Percentiles rank a stretch among this genome's conserved stretches.
Conservation (phyloP, 2,888 invertebrate species). For the Bellardia pandia region DNA sequence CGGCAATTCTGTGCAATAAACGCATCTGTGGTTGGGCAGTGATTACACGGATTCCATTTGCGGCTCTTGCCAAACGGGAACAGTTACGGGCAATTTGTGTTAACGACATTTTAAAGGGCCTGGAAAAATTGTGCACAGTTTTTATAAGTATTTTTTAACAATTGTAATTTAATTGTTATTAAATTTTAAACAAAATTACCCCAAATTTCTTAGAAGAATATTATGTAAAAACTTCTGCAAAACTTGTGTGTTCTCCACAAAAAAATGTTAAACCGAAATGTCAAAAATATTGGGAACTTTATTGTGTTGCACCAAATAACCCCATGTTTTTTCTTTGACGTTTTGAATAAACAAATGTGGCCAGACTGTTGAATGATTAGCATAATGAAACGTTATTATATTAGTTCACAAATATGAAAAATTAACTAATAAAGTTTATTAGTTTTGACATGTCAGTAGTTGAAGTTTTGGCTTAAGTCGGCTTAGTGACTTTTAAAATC, state of each 20-base stretch:
- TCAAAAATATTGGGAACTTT: slow-evolving; percentile 73
- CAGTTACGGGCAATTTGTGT: slow-evolving; percentile 82
- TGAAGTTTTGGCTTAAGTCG: too few species aligned
- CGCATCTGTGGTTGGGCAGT: slow-evolving; percentile 79
- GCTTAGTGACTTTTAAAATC: too few species aligned
- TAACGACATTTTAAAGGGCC: slow-evolving; percentile 79
- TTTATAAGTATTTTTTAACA: neutral
- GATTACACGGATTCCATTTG: slow-evolving; percentile 75
- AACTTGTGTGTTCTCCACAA: slow-evolving; percentile 71
- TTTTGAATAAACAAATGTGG: neutral
- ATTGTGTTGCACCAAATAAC: slow-evolving; percentile 24
- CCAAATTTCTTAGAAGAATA: slow-evolving; percentile 76
- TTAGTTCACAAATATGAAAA: too few species aligned
- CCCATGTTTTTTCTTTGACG: slow-evolving; percentile 7
- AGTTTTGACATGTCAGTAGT: too few species aligned
- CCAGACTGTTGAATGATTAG: slow-evolving; percentile 24
- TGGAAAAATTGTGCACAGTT: slow-evolving; percentile 28
- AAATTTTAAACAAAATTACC: slow-evolving; percentile 76
- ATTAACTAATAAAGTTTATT: too few species aligned
- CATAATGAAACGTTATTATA: too few species aligned
- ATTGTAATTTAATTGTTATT: slow-evolving; percentile 14
- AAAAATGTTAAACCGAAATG: slow-evolving; percentile 68
- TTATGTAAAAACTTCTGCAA: slow-evolving; percentile 82
- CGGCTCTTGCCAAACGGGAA: slow-evolving; percentile 79
- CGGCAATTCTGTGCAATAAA: slow-evolving; percentile 80